Evolutionary conservation across 2,888 invertebrate genomes (phyloP), one percentile per base, ranked within the genome.

Genomic region (Ophion obscuratus): DNA sequence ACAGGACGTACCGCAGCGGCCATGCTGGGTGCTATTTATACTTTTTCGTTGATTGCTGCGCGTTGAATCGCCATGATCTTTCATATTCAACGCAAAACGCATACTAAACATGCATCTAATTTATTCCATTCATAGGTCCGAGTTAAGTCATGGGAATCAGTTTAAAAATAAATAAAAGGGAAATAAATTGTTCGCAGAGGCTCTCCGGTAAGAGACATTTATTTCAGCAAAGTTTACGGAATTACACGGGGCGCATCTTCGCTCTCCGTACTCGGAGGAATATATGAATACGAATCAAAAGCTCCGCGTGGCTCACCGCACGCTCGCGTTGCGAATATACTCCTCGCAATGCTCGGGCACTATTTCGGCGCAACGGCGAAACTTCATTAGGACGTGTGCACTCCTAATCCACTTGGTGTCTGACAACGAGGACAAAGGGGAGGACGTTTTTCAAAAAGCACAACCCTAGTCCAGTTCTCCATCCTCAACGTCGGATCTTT

Each of bases 201-300:
- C 53, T 53, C 53, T 53, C 53, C 3, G 53, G 53, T 53, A 53
- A 53, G 53, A 53, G 53, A 53, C 53, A 53, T 53, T 53, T 17
- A 14, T 53, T 53, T 53, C 53, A 17, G 53, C 53, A 53, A 53
- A 53, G 14, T 53, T 53, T 53, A 53, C 53, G 53, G 53, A 17
- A 53, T 53, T 53, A 53, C 53, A 53, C 53, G 53, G 14, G 14
- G 53, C 53, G 53, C 53, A 53, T 53, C 53, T 53, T 53, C 53
- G 53, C 17, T 53, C 17, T 17, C 17, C 17, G 17, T 53, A 53
- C 53, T 17, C 53, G 53, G 14, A 14, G 53, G 61, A 61, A 61
- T 61, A 61, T 61, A 61, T 61, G 61, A 61, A 61, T 61, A 61
- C 24, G 61, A 61, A 61, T 61, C 24, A 24, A 61, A 61, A 61